phyloP scores from a whole-genome alignment of 2,888 invertebrate species.

The Acronicta aceris region DNA sequence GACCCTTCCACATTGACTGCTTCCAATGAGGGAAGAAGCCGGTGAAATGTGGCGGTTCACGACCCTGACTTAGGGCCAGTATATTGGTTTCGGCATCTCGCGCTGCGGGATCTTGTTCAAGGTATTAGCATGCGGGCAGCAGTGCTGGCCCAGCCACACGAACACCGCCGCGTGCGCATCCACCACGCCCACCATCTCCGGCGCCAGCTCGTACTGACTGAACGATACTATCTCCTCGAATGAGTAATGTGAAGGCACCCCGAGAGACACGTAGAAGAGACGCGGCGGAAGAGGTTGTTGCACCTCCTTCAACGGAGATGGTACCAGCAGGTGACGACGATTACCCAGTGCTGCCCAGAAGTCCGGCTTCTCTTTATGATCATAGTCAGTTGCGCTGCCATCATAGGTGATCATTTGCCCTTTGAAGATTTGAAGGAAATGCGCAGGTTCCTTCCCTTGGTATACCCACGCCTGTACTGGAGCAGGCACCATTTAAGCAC shows the following conservation, averaged over 20 bases:
- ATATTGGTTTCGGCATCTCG: constrained; percentile 94
- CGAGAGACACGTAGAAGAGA: constrained; percentile 87
- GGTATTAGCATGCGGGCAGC: constrained; percentile 91
- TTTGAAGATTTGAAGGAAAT: constrained; percentile 96
- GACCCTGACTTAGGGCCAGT: constrained; percentile 94
- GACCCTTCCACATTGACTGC: constrained; percentile 93
- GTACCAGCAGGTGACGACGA: constrained; percentile 81
- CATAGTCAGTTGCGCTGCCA: constrained; percentile 91
- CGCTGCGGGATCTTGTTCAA: constrained; percentile 93
- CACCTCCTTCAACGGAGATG: constrained; percentile 77
- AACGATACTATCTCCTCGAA: constrained; percentile 95
- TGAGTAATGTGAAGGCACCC: constrained; percentile 79
- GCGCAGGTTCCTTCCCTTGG: constrained; percentile 97
- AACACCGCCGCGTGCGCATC: constrained; percentile 95
- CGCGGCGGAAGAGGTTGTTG: constrained; percentile 90
- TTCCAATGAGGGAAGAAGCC: constrained; percentile 98
- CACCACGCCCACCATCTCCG: constrained; percentile 95
- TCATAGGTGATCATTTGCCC: constrained; percentile 94
- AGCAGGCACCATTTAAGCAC: too few relatives aligned
- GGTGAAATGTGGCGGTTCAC: constrained; percentile 97
- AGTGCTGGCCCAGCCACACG: constrained; percentile 95
- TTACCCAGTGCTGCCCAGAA: constrained; percentile 95
- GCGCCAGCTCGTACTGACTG: constrained; percentile 93
- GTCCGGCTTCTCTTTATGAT: constrained; percentile 94
- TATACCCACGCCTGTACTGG: constrained; percentile 94